Evolutionary conservation across 1,140 invertebrate species (phyloP).

Genomic region (Achatina immaculata): DNA sequence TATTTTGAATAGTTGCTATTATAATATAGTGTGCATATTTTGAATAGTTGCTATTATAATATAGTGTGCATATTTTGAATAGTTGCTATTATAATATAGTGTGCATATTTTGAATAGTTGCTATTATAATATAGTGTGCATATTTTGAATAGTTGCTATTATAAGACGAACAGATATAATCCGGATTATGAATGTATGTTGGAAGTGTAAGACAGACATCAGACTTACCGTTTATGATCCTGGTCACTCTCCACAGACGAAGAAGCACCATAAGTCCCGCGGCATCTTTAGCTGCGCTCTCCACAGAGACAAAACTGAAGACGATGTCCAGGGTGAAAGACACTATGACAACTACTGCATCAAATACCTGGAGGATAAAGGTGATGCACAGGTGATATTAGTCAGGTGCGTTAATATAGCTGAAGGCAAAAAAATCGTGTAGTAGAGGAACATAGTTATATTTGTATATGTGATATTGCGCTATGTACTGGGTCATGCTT

Average conservation of each 20-base stretch:
- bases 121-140: too few species aligned
- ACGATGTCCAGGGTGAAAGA: slow-evolving; percentile 67
- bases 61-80: too few species aligned
- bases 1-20: too few species aligned
- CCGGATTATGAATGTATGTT: not conserved
- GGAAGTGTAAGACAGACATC: too few species aligned
- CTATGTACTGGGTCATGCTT: too few species aligned
- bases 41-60: too few species aligned
- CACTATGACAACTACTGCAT: slow-evolving; percentile 66
- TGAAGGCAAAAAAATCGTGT: not conserved
- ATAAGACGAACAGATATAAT: too few species aligned
- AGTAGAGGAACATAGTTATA: too few species aligned
- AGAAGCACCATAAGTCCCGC: slow-evolving; percentile 64
- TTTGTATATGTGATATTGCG: too few species aligned
- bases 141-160: not conserved
- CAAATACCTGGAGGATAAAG: slow-evolving; percentile 58
- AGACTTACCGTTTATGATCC: slow-evolving; percentile 67
- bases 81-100: too few species aligned
- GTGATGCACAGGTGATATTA: not conserved
- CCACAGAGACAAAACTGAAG: slow-evolving; percentile 53
- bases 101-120: too few species aligned
- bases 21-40: too few species aligned
- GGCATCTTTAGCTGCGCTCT: slow-evolving; percentile 47
- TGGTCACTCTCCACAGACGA: slow-evolving; percentile 64
- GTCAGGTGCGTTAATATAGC: not conserved